Evolutionary conservation across 2,888 invertebrate species (phyloP), one percentile per base, ranked within the genome.

Genomic region (Apodemia hepburni): DNA sequence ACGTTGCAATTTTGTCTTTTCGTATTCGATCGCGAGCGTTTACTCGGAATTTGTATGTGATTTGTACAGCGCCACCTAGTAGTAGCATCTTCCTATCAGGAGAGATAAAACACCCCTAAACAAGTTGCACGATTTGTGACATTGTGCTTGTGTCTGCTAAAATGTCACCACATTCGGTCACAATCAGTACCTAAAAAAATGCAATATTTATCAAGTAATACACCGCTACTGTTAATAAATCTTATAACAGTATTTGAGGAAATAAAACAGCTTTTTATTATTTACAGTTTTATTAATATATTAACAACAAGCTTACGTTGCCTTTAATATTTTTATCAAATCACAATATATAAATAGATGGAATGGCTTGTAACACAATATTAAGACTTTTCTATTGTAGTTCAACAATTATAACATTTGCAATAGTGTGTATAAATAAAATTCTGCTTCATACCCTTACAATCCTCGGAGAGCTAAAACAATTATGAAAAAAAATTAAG

Each of bases 401-500:
- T 12, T 27, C 4, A 22, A 54, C 12, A 54, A 12, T 27, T 18
- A 54, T 27, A 54, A 54, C 12, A 27, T 54, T 11, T 54, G 11
- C 22, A 22, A 54, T 27, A 6, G 12, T 54, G 22, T 54, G 6
- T 12, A 22, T 54, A 22, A 54, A 61, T 27, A 64, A 54, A 63
- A 68, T 67, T 71, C 67, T 69, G 71, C 70, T 65, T 64, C 60
- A 58, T 68, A 64, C 67, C 62, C 69, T 78, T 77, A 84, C 74
- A 85, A 78, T 66, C 78, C 79, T 62, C 83, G 84, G 63, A 84
- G 79, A 76, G 76, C 86, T 86, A 84, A 70, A 83, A 80, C 65
- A 69, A 71, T 66, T 72, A 60, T 60, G 60, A 63, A 63, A 60
- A 61, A 42, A 57, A 58, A 57, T 51, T 29, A 22, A 22, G n/a